Evolutionary conservation across 2,888 invertebrate species (phyloP).

Genomic region (Plagodis pulveraria): DNA sequence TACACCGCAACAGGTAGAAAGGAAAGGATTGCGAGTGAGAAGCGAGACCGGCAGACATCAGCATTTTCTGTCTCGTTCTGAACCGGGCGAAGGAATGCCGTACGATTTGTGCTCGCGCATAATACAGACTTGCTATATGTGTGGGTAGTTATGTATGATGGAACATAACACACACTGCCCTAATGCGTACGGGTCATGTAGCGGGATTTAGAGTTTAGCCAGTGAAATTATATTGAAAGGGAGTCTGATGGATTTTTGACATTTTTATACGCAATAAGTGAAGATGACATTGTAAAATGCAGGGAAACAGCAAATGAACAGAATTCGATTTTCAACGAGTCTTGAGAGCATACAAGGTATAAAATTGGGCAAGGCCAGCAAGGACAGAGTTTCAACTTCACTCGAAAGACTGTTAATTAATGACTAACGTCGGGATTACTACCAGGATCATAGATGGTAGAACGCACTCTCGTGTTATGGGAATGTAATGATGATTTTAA

Average conservation of each 20-base stretch:
- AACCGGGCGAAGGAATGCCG: slow-evolving; percentile 79
- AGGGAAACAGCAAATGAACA: neutral
- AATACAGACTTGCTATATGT: slow-evolving; percentile 65
- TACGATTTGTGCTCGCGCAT: slow-evolving; percentile 81
- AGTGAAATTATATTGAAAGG: slow-evolving; percentile 85
- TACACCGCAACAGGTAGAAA: slow-evolving; percentile 85
- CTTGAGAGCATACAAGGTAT: no score
- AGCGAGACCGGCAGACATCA: slow-evolving; percentile 60
- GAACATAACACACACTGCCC: slow-evolving; percentile 82
- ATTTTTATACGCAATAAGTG: slow-evolving; percentile 49
- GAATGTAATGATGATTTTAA: no score
- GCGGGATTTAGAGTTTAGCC: slow-evolving; percentile 83
- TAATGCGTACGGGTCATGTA: slow-evolving; percentile 84
- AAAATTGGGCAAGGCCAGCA: no score
- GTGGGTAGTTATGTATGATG: slow-evolving; percentile 68
- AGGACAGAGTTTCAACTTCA: no score
- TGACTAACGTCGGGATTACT: no score
- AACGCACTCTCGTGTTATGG: no score
- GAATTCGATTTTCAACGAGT: neutral
- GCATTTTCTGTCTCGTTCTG: slow-evolving; percentile 64
- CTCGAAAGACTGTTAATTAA: no score
- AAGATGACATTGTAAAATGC: no score
- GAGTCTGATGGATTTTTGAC: slow-evolving; percentile 80
- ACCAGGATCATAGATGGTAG: no score
- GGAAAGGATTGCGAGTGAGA: slow-evolving; percentile 82